These are phyloP conservation scores for Dolomedes plantarius DNA, from an alignment of 2,888 invertebrate species.

Conservation along the genomic window DNA sequence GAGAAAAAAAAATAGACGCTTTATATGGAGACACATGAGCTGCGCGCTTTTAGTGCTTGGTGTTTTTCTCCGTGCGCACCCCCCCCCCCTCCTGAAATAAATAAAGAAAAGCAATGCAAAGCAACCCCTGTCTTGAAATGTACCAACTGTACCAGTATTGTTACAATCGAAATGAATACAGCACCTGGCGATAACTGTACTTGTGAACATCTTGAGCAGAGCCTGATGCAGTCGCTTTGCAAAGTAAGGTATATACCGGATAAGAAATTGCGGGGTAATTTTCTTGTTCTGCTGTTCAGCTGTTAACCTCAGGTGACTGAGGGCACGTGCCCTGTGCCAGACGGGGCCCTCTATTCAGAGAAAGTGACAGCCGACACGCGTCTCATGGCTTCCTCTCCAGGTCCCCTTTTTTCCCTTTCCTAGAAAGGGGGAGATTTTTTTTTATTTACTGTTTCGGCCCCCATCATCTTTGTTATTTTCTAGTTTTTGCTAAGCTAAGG, in stretches of 20 bases:
- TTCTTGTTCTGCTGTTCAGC: conserved; percentile 61
- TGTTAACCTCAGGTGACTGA: conserved; percentile 62
- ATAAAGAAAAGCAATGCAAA: neutral
- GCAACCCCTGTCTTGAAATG: neutral
- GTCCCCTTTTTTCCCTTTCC: conserved; percentile 7
- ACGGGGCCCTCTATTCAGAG: conserved; percentile 52
- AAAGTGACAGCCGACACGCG: conserved; percentile 69
- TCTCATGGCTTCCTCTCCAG: conserved; percentile 8
- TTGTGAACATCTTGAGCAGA: conserved; percentile 60
- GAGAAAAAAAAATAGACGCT: no score
- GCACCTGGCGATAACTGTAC: conserved; percentile 57
- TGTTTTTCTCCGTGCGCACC: no score
- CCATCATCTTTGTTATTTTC: neutral
- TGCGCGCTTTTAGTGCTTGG: no score
- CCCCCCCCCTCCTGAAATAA: neutral
- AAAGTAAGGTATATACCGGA: conserved; percentile 57
- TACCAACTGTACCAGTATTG: conserved; percentile 12
- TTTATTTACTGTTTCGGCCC: neutral
- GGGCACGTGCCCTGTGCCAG: conserved; percentile 65
- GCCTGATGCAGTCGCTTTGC: conserved; percentile 19
- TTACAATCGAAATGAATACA: conserved; percentile 40
- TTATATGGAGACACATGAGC: no score
- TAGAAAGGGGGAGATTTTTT: neutral
- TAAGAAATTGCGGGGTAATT: conserved; percentile 64
- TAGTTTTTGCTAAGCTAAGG: neutral